phyloP scores from a whole-genome alignment of 1,140 invertebrate species.

The Sycophila sp. region DNA sequence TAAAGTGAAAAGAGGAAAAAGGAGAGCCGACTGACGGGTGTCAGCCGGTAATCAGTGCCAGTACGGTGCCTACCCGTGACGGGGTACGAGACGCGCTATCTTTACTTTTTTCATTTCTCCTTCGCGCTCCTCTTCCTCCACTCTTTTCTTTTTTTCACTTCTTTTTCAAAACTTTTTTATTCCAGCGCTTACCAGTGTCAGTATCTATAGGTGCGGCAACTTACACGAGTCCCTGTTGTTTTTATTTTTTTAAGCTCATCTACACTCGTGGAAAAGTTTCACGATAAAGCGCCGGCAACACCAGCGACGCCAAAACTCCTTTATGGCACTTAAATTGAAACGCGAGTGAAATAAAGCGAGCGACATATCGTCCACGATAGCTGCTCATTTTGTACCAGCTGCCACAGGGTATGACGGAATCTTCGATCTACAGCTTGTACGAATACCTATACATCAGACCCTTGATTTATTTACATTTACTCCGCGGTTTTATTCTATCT shows the following conservation, averaged over 20 bases:
- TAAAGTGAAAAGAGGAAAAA: not conserved
- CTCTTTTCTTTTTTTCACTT: conserved; percentile 34
- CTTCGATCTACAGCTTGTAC: not conserved
- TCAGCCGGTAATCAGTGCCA: conserved; percentile 27
- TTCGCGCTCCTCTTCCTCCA: conserved; percentile 18
- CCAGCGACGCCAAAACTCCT: conserved; percentile 45
- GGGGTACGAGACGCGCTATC: conserved; percentile 31
- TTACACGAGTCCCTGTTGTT: not conserved
- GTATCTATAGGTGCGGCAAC: not conserved
- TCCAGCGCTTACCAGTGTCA: not conserved
- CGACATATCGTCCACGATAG: not conserved
- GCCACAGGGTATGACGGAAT: not conserved
- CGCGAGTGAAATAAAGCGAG: conserved; percentile 43
- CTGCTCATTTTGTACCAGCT: not conserved
- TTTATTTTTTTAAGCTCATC: not conserved
- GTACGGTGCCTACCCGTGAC: conserved; percentile 37
- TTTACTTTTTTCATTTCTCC: conserved; percentile 21
- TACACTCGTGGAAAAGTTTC: conserved; percentile 41
- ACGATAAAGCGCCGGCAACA: conserved; percentile 52
- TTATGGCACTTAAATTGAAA: conserved; percentile 50
- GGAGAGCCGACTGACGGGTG: not conserved
- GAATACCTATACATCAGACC: not conserved
- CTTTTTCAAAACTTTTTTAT: not conserved
- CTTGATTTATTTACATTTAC: not conserved
- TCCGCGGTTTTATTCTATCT: not conserved